Evolutionary conservation across 1,140 invertebrate genomes (phyloP).

Genomic region (Cecropterus lyciades): DNA sequence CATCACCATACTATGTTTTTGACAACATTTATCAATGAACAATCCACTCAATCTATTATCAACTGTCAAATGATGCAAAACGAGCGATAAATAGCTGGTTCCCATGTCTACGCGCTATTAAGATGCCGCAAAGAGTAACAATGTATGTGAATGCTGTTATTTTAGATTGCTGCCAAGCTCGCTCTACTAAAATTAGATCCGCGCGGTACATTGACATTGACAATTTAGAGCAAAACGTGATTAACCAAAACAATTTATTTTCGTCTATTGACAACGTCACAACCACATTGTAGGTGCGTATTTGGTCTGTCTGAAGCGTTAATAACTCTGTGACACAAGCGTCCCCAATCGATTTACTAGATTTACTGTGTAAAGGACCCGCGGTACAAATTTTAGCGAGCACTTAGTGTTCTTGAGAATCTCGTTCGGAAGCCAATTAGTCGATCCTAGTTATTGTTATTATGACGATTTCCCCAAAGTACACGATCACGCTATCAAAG

Average conservation of each 20-base stretch:
- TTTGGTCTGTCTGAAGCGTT: not conserved
- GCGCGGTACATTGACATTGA: slow-evolving; percentile 19
- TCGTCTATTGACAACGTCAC: not conserved
- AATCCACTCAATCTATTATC: slow-evolving; percentile 7
- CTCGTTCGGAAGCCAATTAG: too few species aligned
- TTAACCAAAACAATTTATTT: not conserved
- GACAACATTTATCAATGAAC: not conserved
- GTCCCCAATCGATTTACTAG: too few species aligned
- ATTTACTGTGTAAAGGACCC: too few species aligned
- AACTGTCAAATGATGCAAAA: not conserved
- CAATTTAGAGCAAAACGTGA: slow-evolving; percentile 1
- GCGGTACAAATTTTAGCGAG: too few species aligned
- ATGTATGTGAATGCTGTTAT: slow-evolving; percentile 11
- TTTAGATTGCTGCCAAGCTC: slow-evolving; percentile 13
- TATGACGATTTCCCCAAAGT: too few species aligned
- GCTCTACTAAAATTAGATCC: not conserved
- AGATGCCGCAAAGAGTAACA: not conserved
- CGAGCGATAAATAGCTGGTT: not conserved
- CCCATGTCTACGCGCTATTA: slow-evolving; percentile 8
- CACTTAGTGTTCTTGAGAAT: too few species aligned
- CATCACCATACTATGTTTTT: too few species aligned
- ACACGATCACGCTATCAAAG: too few species aligned
- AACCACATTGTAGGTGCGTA: too few species aligned
- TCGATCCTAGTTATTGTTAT: too few species aligned
- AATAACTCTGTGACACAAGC: too few species aligned